Evolutionary conservation across 2,888 invertebrate genomes (phyloP), one percentile per base, ranked within the genome.

Genomic region (Rhagonycha fulva): DNA sequence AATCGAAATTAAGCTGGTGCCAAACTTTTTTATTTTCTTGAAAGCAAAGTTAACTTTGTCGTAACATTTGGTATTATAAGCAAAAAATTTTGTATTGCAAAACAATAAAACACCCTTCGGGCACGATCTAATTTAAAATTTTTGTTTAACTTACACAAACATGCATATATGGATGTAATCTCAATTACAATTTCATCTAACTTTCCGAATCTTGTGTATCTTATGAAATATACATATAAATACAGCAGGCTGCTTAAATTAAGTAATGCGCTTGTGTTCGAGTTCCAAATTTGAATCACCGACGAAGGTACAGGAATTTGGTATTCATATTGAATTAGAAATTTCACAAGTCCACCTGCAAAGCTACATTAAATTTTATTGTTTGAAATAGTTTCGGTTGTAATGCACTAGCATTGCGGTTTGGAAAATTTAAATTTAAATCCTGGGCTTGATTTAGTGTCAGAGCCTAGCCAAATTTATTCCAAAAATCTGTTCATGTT

Each of bases 291-390:
- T 7, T 47, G 47, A 47, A 47, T 7, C n/a, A 47, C n/a, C 47
- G 47, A n/a, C n/a, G 2, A n/a, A 47, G 47, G 47, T 47, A n/a
- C n/a, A 47, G 47, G n/a, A 9, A 47, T 47, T 47, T 47, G 47
- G 28, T 23, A 32, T 47, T 62, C 69, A 14, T 32, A 73, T 73
- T 68, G 73, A 73, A 73, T 73, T 68, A 73, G 32, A 73, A 73
- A 73, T 69, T 28, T 62, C 62, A 32, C 73, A 73, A 69, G 73
- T 73, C 68, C 73, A 73, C 73, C 73, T 69, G 73, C 62, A 47
- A n/a, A 47, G n/a, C n/a, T 47, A 47, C 47, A 47, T 47, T 19
- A 19, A 19, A 19, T 19, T 19, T 47, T 47, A 47, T 47, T 47
- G 47, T 47, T 47, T 47, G 47, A 47, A 47, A 47, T 47, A 47